phyloP scores from a whole-genome alignment of 2,888 invertebrate species.

The Chalcis sispes region DNA sequence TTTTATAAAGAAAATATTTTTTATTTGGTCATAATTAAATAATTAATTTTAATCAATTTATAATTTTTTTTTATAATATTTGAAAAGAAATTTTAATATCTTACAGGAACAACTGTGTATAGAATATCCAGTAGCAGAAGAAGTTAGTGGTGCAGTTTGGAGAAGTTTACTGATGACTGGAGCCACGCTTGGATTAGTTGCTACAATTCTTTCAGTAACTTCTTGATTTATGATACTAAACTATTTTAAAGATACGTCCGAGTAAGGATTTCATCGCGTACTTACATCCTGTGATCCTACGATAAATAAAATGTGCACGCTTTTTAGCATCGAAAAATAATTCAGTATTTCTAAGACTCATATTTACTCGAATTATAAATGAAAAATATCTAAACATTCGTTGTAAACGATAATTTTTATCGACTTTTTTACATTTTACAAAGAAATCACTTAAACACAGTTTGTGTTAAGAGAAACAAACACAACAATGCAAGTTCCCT shows the following conservation, averaged over 20 bases:
- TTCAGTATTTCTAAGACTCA: slow-evolving; percentile 52
- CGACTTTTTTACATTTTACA: slow-evolving; percentile 44
- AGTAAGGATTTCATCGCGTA: slow-evolving; percentile 63
- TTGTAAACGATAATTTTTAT: slow-evolving; percentile 47
- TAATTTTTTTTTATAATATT: no score
- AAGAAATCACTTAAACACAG: slow-evolving; percentile 52
- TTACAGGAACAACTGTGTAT: slow-evolving; percentile 73
- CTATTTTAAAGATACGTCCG: slow-evolving; percentile 55
- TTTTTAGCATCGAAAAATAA: slow-evolving; percentile 46
- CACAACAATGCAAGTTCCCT: slow-evolving; percentile 68
- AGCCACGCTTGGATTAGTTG: slow-evolving; percentile 73
- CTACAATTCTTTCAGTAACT: slow-evolving; percentile 73
- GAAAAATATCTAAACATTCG: slow-evolving; percentile 36
- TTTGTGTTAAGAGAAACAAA: slow-evolving; percentile 56
- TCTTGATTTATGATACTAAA: slow-evolving; percentile 65
- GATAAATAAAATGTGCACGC: slow-evolving; percentile 58
- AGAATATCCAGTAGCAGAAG: slow-evolving; percentile 74
- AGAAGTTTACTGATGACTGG: slow-evolving; percentile 73
- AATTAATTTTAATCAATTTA: no score
- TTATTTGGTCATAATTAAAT: no score
- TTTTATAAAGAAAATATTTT: not conserved
- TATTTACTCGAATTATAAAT: slow-evolving; percentile 42
- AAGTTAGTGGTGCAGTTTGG: slow-evolving; percentile 74
- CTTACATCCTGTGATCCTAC: slow-evolving; percentile 71
- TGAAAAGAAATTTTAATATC: not conserved